A percentile compares a stretch with the other conserved stretches of the same genome.
Conservation (phyloP, 2,113 vertebrate genomes). For the Romanogobio albipinnatus region DNA sequence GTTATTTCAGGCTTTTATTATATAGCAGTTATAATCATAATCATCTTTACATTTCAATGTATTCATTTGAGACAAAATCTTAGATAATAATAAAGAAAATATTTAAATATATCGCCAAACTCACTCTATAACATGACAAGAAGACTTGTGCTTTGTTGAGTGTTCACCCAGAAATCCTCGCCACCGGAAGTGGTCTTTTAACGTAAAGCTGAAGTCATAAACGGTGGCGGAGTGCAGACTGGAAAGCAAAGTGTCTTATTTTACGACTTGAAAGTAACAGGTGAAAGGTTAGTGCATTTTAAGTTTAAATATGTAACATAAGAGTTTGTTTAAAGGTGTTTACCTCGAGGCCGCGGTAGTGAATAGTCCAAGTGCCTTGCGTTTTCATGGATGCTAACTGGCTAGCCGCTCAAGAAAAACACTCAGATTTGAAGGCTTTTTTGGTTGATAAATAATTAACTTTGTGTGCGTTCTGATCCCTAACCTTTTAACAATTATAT, state of each 20-base stretch:
- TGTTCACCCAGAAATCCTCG: not conserved
- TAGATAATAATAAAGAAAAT: not conserved
- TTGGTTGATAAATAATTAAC: not conserved
- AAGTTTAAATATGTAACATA: conserved; percentile 50
- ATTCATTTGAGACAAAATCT: too few relatives aligned
- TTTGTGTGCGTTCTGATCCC: not conserved
- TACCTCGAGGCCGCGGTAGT: not conserved
- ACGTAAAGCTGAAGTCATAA: conserved; percentile 30
- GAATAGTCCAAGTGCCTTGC: too few relatives aligned
- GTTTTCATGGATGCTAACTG: not conserved
- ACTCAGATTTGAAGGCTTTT: not conserved
- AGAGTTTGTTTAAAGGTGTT: not conserved
- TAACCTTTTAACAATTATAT: not conserved
- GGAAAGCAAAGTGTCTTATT: conserved; percentile 47
- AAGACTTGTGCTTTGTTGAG: not conserved
- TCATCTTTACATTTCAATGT: too few relatives aligned
- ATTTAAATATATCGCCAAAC: not conserved
- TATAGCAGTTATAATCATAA: not conserved
- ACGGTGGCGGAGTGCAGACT: not conserved
- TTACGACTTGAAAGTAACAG: conserved; percentile 47
- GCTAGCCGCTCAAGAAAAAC: conserved; percentile 2
- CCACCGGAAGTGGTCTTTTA: not conserved
- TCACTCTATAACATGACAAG: not conserved
- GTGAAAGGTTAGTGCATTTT: conserved; percentile 57
- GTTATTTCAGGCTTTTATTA: not conserved